Conservation (phyloP, 2,797 vertebrate species). For the Triplophysa yarkandensis region DNA sequence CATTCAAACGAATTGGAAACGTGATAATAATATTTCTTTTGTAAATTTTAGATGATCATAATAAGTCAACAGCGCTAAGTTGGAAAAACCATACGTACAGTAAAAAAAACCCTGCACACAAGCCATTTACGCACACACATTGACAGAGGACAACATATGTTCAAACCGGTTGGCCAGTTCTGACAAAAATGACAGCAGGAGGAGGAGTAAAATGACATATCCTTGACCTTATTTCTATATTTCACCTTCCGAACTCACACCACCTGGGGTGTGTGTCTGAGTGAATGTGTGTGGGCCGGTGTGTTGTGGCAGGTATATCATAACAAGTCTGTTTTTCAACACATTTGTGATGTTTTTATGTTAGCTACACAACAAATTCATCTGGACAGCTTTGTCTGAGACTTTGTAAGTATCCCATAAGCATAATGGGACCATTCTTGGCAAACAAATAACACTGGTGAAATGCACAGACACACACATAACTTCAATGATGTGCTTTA, state of each 20-base stretch:
- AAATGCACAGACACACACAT: background rate
- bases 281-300: background rate
- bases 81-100: background rate
- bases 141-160: slow-evolving; percentile 12
- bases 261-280: slow-evolving; percentile 21
- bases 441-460: background rate
- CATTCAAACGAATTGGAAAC: slow-evolving; percentile 3
- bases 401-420: background rate
- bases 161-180: slow-evolving; percentile 6
- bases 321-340: background rate
- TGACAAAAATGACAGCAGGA: slow-evolving; percentile 35
- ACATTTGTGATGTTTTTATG: background rate
- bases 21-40: background rate
- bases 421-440: background rate
- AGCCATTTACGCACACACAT: background rate
- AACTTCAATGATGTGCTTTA: slow-evolving; percentile 4
- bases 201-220: slow-evolving; percentile 13
- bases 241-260: slow-evolving; percentile 20
- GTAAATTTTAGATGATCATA: background rate
- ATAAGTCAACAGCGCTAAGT: background rate
- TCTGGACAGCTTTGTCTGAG: background rate
- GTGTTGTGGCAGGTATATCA: background rate
- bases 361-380: background rate
- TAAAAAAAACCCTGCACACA: background rate
- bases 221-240: slow-evolving; percentile 35